These are phyloP conservation scores for Aphyosemion australe DNA, from an alignment of 2,113 vertebrate species.

Conservation along the genomic window DNA sequence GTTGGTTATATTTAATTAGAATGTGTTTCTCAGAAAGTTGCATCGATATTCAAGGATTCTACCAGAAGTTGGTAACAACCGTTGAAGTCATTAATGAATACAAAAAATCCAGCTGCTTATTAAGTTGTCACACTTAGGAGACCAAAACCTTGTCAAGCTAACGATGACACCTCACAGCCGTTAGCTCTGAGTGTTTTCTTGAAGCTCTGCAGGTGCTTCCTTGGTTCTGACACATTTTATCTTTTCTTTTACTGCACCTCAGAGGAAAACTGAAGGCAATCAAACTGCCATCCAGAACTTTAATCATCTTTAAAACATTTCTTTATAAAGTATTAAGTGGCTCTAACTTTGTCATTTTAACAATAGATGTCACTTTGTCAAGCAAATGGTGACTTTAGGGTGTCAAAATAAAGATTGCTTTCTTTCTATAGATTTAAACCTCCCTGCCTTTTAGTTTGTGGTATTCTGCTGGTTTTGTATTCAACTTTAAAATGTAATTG, in stretches of 20 bases:
- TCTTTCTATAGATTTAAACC: not conserved
- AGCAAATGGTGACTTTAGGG: not conserved
- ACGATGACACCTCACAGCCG: constrained; percentile 1
- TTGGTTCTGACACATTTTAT: not conserved
- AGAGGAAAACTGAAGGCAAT: not conserved
- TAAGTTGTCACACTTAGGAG: constrained; percentile 21
- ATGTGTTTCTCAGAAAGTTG: no score
- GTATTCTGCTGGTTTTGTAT: no score
- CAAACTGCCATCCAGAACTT: constrained; percentile 8
- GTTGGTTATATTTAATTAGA: no score
- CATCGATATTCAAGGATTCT: not conserved
- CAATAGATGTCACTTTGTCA: not conserved
- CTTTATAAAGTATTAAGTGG: constrained; percentile 1
- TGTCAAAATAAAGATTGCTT: not conserved
- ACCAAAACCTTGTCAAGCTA: constrained; percentile 1
- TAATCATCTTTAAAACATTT: not conserved
- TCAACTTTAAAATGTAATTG: no score
- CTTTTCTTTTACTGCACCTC: not conserved
- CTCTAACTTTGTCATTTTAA: not conserved
- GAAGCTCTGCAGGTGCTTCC: not conserved
- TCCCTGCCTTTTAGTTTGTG: no score
- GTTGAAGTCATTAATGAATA: not conserved
- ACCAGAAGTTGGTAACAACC: not conserved
- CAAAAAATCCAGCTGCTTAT: constrained; percentile 12
- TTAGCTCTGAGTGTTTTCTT: not conserved